These are phyloP conservation scores for Narcine bancroftii DNA, from an alignment of 2,113 vertebrate species.

Conservation along the genomic window DNA sequence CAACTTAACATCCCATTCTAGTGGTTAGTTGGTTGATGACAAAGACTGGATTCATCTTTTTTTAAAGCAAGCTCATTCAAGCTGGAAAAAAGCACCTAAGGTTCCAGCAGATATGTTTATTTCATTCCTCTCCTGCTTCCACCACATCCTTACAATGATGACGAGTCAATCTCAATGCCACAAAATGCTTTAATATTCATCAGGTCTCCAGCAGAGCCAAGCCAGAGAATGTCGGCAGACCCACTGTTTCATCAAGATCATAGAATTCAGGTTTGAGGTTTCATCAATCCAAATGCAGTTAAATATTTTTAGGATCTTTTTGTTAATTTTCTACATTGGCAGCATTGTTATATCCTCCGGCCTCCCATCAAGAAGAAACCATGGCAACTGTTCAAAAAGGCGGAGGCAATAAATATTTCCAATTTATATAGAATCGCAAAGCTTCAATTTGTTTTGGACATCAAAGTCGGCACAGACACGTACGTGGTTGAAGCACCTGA, in stretches of 20 bases:
- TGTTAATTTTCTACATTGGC: not conserved
- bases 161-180: too few relatives aligned
- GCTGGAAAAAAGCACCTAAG: not conserved
- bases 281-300: not conserved
- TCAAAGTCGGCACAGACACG: too few relatives aligned
- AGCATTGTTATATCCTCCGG: not conserved
- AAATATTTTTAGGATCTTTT: not conserved
- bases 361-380: not conserved
- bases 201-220: not conserved
- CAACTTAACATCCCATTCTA: not conserved
- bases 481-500: too few relatives aligned
- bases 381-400: not conserved
- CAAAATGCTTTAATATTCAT: not conserved
- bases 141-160: not conserved
- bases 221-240: not conserved
- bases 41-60: not conserved
- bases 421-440: too few relatives aligned
- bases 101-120: not conserved
- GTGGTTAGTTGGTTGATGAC: not conserved
- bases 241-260: too few relatives aligned
- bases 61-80: too few relatives aligned
- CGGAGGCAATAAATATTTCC: not conserved
- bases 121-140: not conserved
- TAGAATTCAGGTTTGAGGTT: not conserved
- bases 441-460: too few relatives aligned